Evolutionary conservation across 2,888 invertebrate species (phyloP).

Genomic region (Nasonovia ribisnigri): DNA sequence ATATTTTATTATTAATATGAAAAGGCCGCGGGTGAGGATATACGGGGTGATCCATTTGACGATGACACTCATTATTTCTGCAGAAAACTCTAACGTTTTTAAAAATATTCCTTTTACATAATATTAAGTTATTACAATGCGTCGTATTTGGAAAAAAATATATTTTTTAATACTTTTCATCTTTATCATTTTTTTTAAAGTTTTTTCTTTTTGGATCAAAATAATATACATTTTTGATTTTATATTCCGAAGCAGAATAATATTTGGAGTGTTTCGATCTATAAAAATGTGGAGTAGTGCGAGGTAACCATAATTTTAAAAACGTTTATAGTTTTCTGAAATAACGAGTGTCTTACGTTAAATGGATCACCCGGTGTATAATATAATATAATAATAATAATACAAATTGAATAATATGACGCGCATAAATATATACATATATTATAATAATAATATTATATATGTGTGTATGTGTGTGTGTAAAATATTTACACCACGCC

Average conservation of each 20-base stretch:
- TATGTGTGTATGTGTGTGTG: neutral
- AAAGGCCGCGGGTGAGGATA: neutral
- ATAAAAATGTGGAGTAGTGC: neutral
- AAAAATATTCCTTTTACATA: neutral
- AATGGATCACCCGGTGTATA: neutral
- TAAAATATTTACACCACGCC: conserved; percentile 42
- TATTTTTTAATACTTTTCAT: neutral
- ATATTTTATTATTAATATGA: neutral
- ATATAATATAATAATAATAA: conserved; percentile 40
- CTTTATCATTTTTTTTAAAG: neutral
- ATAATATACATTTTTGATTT: neutral
- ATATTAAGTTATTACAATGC: neutral
- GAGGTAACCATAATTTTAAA: neutral
- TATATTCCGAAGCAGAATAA: neutral
- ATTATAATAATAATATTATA: neutral
- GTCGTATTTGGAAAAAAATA: neutral
- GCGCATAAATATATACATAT: neutral
- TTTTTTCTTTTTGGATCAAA: neutral
- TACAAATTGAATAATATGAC: conserved; percentile 24
- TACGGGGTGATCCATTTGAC: neutral
- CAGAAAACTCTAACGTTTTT: neutral
- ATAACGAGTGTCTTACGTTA: neutral
- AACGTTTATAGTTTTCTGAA: neutral
- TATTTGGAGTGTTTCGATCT: neutral
- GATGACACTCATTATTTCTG: neutral